phyloP scores from a whole-genome alignment of 1,140 invertebrate genomes.

The Zaprionus africanus region DNA sequence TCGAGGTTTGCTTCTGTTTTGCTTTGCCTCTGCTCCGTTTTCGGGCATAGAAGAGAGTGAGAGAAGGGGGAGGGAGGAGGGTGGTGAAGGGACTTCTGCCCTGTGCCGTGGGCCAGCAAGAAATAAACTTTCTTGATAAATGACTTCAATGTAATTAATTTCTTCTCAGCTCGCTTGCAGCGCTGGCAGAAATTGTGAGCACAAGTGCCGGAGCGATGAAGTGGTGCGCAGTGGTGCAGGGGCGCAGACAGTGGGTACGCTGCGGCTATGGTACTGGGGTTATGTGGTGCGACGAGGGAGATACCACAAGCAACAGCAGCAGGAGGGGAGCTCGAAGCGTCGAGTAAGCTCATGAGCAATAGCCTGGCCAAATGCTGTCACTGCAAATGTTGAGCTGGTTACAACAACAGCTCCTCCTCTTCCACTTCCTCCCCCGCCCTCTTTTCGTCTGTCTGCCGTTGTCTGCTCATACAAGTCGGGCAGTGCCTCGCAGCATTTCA shows the following conservation, averaged over 20 bases:
- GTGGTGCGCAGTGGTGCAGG: conserved; percentile 6
- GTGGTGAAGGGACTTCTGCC: background rate
- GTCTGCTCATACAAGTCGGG: conserved; percentile 45
- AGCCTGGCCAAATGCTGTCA: conserved; percentile 65
- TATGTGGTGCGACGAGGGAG: conserved; percentile 18
- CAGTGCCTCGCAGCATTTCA: conserved; percentile 71
- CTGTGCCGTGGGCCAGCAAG: conserved; percentile 51
- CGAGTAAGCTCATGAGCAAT: conserved; percentile 66
- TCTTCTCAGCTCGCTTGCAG: conserved; percentile 75
- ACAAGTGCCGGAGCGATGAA: conserved; percentile 43
- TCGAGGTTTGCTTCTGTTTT: conserved; percentile 44
- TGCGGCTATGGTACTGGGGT: conserved; percentile 14
- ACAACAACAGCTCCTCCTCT: conserved; percentile 4
- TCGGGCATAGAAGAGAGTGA: background rate
- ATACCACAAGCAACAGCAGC: conserved; percentile 22
- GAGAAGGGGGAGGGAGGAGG: background rate
- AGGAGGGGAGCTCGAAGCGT: background rate
- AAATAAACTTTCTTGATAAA: conserved; percentile 83
- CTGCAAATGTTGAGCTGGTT: conserved; percentile 68
- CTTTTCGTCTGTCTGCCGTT: conserved; percentile 1
- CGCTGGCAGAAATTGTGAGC: conserved; percentile 48
- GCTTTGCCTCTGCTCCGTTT: conserved; percentile 28
- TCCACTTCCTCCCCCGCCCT: background rate
- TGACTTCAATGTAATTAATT: conserved; percentile 83
- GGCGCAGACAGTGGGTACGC: background rate